These are phyloP conservation scores for Dryomyza anilis DNA, from an alignment of 2,888 invertebrate species.

Conservation along the genomic window DNA sequence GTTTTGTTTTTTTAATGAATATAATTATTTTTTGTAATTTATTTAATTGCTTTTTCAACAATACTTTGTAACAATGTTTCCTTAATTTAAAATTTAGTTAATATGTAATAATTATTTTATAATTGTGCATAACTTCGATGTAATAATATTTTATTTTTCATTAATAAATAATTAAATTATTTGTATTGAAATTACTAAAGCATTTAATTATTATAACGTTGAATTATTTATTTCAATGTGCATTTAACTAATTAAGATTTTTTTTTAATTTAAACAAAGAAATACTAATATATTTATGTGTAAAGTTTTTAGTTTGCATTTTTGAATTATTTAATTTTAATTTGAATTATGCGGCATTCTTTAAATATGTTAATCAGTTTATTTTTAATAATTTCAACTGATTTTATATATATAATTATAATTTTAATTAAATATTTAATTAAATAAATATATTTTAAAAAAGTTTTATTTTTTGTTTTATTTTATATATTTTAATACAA, in stretches of 20 bases:
- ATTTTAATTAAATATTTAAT: background rate
- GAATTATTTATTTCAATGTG: slow-evolving; percentile 27
- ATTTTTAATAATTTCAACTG: slow-evolving; percentile 39
- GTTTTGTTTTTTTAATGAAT: no score
- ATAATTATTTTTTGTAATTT: background rate
- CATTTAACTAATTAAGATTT: slow-evolving; percentile 38
- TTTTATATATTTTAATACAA: slow-evolving; percentile 17
- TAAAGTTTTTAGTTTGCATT: no score
- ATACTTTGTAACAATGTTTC: slow-evolving; percentile 52
- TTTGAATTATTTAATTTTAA: background rate
- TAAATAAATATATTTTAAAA: slow-evolving; percentile 5
- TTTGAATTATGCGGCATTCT: slow-evolving; percentile 22
- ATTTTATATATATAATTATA: slow-evolving; percentile 11
- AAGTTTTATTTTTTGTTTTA: slow-evolving; percentile 6
- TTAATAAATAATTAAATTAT: background rate
- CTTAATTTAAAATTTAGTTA: slow-evolving; percentile 30
- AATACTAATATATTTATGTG: no score
- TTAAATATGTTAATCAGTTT: slow-evolving; percentile 18
- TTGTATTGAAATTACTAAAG: background rate
- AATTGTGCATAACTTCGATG: no score
- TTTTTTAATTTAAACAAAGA: slow-evolving; percentile 10
- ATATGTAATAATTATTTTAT: no score
- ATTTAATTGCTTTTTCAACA: slow-evolving; percentile 6
- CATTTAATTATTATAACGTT: background rate
- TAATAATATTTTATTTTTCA: background rate